Base-by-base conservation (phyloP, 2,113 vertebrate species). In the Vulpes vulpes region DNA sequence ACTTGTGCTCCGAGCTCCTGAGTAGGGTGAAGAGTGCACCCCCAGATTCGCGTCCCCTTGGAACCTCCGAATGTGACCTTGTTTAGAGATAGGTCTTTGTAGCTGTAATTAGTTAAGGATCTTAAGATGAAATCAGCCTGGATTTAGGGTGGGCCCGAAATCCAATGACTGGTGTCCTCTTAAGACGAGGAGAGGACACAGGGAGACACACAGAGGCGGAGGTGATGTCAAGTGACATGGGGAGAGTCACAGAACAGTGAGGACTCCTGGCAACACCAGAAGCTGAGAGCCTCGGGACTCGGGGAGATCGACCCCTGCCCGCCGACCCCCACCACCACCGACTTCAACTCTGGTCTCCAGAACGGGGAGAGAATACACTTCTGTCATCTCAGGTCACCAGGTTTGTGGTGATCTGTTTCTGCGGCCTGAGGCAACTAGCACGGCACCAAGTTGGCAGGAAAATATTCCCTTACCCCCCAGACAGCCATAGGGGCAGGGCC, bases 11-110 rank as follows among this genome's bases (percentile, higher is more conserved):
- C 64, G 62, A 73, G 17, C 64, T 57, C 23, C 32, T 22, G 6
- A 74, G 59, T 15, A 14, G 17, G 27, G 22, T 10, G 43, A 95
- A 23, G 9, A 43, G 5, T 30, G 43, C 5, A 4, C 10, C 57
- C 20, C 3, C 19, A 32, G 57, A 19, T n/a, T 76, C 65, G 2
- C 0, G 0, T 57, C 38, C 3, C 4, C 23, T 51, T 1, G 0
- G 60, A 67, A 57, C 60, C 20, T 79, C 60, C 57, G n/a, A 57
- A 19, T n/a, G 51, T 22, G 60, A 19, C 25, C n/a, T 32, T 25
- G 25, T 38, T 43, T 55, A 43, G 69, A 93, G 74, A 35, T 19
- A 76, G 43, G 23, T 62, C 49, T 0, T 67, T 59, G 19, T 53
- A 78, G 35, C 17, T 79, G 51, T 43, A 11, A n/a, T 67, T 32